A percentile compares a stretch with the other conserved stretches of the same genome.
phyloP scores from a whole-genome alignment of 2,113 vertebrate genomes.

The Arizona elegans region DNA sequence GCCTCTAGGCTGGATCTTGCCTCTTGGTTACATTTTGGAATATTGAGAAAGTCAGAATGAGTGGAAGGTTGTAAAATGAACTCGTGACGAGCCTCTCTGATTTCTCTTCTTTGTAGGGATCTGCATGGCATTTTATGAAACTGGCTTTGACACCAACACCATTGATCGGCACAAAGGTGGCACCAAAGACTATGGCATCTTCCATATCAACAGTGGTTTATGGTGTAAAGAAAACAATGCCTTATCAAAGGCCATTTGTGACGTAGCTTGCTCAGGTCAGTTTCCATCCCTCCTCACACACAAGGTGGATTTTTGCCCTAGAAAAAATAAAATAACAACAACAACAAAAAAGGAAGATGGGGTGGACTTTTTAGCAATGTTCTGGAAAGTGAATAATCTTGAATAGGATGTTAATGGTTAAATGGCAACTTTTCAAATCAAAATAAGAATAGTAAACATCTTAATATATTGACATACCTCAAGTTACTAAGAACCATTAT shows the following conservation, averaged over 20 bases:
- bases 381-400: background rate
- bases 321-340: too few relatives aligned
- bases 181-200: constrained; percentile 34
- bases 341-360: background rate
- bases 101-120: constrained; percentile 39
- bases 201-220: constrained; percentile 66
- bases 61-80: background rate
- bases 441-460: background rate
- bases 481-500: too few relatives aligned
- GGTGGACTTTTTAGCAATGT: background rate
- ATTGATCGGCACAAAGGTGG: constrained; percentile 27
- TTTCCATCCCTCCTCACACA: background rate
- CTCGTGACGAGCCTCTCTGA: background rate
- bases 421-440: background rate
- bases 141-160: constrained; percentile 38
- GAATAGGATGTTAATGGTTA: background rate
- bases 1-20: background rate
- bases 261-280: constrained; percentile 20
- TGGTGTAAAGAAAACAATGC: constrained; percentile 38
- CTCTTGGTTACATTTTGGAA: background rate
- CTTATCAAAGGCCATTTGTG: constrained; percentile 19
- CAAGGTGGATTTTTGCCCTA: background rate
- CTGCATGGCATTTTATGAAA: constrained; percentile 50
- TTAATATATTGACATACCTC: background rate
- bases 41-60: background rate